Percentiles rank a stretch among this genome's conserved stretches.
Evolutionary conservation across 2,797 vertebrate species (phyloP).

Genomic region (Diceros bicornis): DNA sequence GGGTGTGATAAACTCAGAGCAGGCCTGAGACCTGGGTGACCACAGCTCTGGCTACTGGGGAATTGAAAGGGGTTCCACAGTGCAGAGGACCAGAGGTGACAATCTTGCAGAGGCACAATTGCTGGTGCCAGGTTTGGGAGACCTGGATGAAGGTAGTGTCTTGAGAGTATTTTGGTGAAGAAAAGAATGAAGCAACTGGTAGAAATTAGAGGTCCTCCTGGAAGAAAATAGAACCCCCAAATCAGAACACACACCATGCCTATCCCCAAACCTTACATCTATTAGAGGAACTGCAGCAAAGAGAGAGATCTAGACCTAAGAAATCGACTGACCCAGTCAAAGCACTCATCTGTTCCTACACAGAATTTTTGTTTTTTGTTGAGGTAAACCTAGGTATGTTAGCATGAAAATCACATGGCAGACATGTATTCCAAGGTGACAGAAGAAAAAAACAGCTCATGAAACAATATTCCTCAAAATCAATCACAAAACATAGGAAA

Average conservation of each 20-base stretch:
- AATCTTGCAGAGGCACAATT: too few relatives aligned
- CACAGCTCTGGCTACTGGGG: background rate
- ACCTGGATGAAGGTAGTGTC: too few relatives aligned
- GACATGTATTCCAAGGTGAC: background rate
- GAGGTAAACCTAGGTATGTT: background rate
- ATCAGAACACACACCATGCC: background rate
- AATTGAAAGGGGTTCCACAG: background rate
- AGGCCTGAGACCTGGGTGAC: background rate
- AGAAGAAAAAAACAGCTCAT: background rate
- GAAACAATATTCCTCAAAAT: background rate
- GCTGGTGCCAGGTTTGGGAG: too few relatives aligned
- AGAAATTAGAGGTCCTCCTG: too few relatives aligned
- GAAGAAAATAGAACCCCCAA: too few relatives aligned
- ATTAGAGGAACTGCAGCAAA: background rate
- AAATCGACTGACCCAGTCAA: too few relatives aligned
- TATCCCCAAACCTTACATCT: background rate
- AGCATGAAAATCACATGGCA: background rate
- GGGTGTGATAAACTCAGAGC: background rate
- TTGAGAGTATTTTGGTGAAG: too few relatives aligned
- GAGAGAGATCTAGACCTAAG: background rate
- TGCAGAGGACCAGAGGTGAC: background rate
- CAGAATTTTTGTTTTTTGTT: background rate
- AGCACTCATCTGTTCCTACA: background rate
- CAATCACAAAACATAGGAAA: background rate
- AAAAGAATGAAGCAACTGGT: background rate